phyloP scores from a whole-genome alignment of 2,797 vertebrate genomes.

The Gallinago nigripennis region DNA sequence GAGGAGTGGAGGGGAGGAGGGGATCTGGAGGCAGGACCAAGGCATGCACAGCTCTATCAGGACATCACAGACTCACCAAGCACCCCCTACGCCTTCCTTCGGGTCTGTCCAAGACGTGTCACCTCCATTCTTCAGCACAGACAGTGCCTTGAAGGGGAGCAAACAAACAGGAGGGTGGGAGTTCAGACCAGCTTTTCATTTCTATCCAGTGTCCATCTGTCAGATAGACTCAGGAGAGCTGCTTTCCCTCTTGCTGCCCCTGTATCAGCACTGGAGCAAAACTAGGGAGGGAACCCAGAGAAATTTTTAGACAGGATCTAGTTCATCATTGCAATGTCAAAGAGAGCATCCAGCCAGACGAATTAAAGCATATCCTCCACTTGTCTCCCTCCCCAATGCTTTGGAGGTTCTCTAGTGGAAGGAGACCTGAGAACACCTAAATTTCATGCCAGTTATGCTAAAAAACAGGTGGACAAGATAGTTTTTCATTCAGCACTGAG shows the following conservation, averaged over 20 bases:
- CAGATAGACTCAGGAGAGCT: neutral
- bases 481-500: neutral
- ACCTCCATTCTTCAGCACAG: neutral
- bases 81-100: neutral
- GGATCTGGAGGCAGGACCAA: neutral
- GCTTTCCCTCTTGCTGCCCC: neutral
- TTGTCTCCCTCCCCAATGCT: neutral
- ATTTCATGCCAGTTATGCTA: neutral
- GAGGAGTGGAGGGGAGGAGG: neutral
- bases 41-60: no score
- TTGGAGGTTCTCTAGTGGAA: neutral
- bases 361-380: neutral
- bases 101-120: neutral
- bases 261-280: neutral
- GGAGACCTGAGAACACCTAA: neutral
- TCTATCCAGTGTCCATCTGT: neutral
- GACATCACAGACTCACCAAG: neutral
- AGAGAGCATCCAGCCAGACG: neutral
- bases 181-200: neutral
- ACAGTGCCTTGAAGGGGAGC: neutral
- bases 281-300: neutral
- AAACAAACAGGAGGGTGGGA: neutral
- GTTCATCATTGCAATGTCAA: neutral
- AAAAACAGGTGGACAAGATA: accelerated
- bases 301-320: neutral